Evolutionary conservation across 2,113 vertebrate genomes (phyloP).

Genomic region (Lasiurus cinereus): DNA sequence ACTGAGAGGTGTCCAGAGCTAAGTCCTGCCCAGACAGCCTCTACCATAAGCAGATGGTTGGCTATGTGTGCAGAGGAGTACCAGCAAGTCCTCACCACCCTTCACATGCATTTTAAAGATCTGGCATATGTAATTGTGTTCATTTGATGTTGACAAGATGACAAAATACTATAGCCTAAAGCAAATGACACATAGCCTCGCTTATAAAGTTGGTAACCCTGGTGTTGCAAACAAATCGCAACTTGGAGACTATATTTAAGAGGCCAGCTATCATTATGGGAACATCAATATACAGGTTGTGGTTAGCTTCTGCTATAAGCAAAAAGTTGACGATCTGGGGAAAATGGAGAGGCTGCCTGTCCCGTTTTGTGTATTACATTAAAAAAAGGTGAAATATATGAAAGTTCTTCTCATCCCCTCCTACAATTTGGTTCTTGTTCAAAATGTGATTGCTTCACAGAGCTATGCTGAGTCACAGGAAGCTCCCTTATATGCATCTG

Average conservation of each 20-base stretch:
- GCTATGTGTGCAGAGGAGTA: not conserved
- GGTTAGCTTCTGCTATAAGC: conserved; percentile 32
- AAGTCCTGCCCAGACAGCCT: not conserved
- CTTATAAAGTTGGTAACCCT: conserved; percentile 23
- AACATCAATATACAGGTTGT: conserved; percentile 50
- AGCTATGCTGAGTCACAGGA: not conserved
- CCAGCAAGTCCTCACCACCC: not conserved
- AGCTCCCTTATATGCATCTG: not conserved
- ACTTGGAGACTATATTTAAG: conserved; percentile 71
- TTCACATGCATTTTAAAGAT: conserved; percentile 23
- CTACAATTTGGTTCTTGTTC: not conserved
- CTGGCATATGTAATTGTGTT: conserved; percentile 61
- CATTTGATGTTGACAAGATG: conserved; percentile 32
- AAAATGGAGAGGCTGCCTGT: conserved; percentile 11
- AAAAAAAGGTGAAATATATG: not conserved
- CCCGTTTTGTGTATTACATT: not conserved
- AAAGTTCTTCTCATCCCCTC: not conserved
- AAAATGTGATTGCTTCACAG: not conserved
- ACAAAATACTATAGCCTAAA: conserved; percentile 39
- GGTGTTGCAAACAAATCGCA: not conserved
- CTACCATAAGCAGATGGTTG: not conserved
- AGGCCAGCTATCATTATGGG: conserved; percentile 59
- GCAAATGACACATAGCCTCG: conserved; percentile 57
- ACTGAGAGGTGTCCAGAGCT: conserved; percentile 51
- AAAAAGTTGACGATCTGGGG: conserved; percentile 46